Evolutionary conservation across 37 sponge, comb jelly and placozoan genomes (phyloP).

Genomic region (Beroe forskalii): DNA sequence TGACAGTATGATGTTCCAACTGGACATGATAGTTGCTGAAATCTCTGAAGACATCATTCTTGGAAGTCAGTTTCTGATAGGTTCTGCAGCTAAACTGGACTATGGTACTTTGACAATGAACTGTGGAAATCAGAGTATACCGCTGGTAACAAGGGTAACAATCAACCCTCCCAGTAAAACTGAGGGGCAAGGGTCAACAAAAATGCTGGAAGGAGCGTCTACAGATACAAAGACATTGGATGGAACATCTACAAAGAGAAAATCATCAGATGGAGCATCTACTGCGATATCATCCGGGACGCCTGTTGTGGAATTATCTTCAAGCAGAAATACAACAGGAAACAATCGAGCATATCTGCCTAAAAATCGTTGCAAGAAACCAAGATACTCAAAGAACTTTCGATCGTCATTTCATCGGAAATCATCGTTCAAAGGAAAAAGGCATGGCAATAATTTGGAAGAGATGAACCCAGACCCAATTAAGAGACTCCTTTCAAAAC

Average conservation of each 20-base stretch:
- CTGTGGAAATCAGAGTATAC: not conserved
- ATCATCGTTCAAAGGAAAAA: not conserved
- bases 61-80: not conserved
- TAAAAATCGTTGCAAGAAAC: not conserved
- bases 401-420: too few relatives aligned
- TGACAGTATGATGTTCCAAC: not conserved
- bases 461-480: not conserved
- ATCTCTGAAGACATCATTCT: slow-evolving; percentile 7
- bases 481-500: not conserved
- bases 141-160: too few relatives aligned
- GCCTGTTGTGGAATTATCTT: too few relatives aligned
- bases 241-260: too few relatives aligned
- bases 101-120: not conserved
- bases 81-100: not conserved
- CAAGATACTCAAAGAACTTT: not conserved
- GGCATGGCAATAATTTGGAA: not conserved
- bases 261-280: too few relatives aligned
- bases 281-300: too few relatives aligned
- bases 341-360: too few relatives aligned
- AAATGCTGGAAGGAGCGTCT: too few relatives aligned
- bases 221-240: too few relatives aligned
- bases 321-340: too few relatives aligned
- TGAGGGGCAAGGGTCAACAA: too few relatives aligned
- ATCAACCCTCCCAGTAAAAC: too few relatives aligned
- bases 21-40: slow-evolving; percentile 11